phyloP scores from a whole-genome alignment of 2,797 vertebrate genomes.

The Paramormyrops hopkinsi region DNA sequence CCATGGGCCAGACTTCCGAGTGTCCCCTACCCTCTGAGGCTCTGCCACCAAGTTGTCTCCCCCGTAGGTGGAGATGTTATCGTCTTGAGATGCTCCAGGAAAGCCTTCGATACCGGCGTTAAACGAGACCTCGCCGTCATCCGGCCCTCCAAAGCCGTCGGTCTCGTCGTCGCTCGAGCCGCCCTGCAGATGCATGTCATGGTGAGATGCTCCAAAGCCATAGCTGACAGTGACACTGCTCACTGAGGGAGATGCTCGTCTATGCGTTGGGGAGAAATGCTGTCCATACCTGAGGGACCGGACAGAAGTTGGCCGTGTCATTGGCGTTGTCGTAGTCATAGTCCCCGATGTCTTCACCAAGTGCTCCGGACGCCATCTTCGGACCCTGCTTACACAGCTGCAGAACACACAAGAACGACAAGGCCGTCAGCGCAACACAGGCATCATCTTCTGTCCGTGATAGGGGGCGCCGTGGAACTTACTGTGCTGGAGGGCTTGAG shows the following conservation, averaged over 20 bases:
- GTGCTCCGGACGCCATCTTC: conserved; percentile 50
- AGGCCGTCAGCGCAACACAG: background rate
- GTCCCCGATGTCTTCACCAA: conserved; percentile 69
- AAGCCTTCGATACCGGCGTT: conserved; percentile 39
- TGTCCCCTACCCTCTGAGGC: conserved; percentile 70
- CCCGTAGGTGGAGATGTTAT: conserved; percentile 56
- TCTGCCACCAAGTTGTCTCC: conserved; percentile 79
- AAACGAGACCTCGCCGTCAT: conserved; percentile 35
- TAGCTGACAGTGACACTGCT: background rate
- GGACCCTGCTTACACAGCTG: conserved; percentile 57
- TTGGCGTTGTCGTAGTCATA: conserved; percentile 90
- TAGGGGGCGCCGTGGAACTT: conserved; percentile 28
- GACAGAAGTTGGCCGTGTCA: conserved; percentile 87
- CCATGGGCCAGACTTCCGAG: background rate
- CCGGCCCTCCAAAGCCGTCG: conserved; percentile 49
- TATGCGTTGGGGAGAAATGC: background rate
- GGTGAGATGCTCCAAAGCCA: background rate
- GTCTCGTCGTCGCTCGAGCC: conserved; percentile 70
- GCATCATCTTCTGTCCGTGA: background rate
- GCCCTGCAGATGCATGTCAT: conserved; percentile 47
- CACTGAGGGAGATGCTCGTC: background rate
- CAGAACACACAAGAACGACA: background rate
- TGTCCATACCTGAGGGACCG: conserved; percentile 69
- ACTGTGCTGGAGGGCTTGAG: conserved; percentile 77
- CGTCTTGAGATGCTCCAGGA: conserved; percentile 32